phyloP scores from a whole-genome alignment of 1,140 invertebrate genomes.

The Drosophila pseudoobscura region DNA sequence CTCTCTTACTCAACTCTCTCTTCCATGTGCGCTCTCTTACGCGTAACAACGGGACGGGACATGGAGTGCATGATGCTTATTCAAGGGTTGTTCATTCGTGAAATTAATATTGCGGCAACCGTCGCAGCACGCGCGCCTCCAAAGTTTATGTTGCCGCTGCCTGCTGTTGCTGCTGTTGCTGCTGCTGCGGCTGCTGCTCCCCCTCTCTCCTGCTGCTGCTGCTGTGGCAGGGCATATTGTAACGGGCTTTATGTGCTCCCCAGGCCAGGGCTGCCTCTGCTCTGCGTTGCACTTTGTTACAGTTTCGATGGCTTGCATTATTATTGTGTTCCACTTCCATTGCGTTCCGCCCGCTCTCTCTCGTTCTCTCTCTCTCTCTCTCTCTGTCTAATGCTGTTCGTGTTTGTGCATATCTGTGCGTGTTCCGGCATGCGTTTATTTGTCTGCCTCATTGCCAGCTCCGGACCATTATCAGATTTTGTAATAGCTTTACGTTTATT shows the following conservation, averaged over 20 bases:
- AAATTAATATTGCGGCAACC: constrained; percentile 81
- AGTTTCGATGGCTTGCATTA: constrained; percentile 33
- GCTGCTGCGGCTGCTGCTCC: not conserved
- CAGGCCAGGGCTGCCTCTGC: constrained; percentile 5
- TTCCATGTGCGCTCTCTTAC: constrained; percentile 33
- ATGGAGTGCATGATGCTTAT: constrained; percentile 80
- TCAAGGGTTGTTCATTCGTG: constrained; percentile 82
- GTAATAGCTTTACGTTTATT: constrained; percentile 82
- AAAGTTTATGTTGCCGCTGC: constrained; percentile 73
- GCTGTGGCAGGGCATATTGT: constrained; percentile 64
- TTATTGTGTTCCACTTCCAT: constrained; percentile 64
- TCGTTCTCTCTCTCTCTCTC: constrained; percentile 5
- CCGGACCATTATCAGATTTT: constrained; percentile 79
- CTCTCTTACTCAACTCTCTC: constrained; percentile 24
- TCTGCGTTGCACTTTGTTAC: constrained; percentile 49
- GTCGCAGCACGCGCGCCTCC: constrained; percentile 69
- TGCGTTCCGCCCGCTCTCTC: constrained; percentile 38
- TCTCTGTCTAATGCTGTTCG: constrained; percentile 24
- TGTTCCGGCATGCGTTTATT: constrained; percentile 63
- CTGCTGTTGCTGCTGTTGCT: constrained; percentile 33
- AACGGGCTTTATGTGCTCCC: constrained; percentile 58
- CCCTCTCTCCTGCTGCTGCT: not conserved
- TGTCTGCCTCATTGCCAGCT: constrained; percentile 73
- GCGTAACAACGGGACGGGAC: constrained; percentile 61
- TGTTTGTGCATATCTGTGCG: constrained; percentile 8